Conservation (phyloP, 2,113 vertebrate species). For the Hypanus sabinus region DNA sequence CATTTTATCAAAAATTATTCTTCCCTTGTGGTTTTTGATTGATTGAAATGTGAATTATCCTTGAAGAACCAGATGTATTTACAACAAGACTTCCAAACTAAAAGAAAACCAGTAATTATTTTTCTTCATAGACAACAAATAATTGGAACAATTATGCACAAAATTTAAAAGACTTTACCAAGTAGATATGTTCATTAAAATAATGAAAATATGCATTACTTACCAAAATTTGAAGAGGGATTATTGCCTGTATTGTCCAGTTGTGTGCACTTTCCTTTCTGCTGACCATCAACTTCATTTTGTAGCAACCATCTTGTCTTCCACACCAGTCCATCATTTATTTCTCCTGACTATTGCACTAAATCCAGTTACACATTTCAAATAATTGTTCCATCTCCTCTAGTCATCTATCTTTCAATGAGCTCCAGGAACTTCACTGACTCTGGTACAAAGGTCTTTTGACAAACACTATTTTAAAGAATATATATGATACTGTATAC, state of each 20-base stretch:
- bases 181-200: not conserved
- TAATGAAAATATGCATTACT: not conserved
- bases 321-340: not conserved
- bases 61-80: not conserved
- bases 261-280: not conserved
- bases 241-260: not conserved
- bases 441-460: not conserved
- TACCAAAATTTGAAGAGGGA: not conserved
- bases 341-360: not conserved
- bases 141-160: no score
- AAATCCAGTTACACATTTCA: not conserved
- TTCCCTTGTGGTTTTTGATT: not conserved
- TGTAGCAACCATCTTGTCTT: not conserved
- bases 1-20: not conserved
- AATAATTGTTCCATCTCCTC: not conserved
- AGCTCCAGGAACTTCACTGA: not conserved
- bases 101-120: not conserved
- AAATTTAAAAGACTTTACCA: not conserved
- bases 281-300: not conserved
- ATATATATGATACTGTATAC: not conserved
- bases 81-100: not conserved
- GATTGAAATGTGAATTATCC: not conserved
- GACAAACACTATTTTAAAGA: not conserved
- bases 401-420: not conserved
- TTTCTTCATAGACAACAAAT: not conserved